A percentile compares a stretch with the other conserved stretches of the same genome.
These are phyloP conservation scores for Tonatia bakeri DNA, from an alignment of 2,113 vertebrate species.

Conservation along the genomic window DNA sequence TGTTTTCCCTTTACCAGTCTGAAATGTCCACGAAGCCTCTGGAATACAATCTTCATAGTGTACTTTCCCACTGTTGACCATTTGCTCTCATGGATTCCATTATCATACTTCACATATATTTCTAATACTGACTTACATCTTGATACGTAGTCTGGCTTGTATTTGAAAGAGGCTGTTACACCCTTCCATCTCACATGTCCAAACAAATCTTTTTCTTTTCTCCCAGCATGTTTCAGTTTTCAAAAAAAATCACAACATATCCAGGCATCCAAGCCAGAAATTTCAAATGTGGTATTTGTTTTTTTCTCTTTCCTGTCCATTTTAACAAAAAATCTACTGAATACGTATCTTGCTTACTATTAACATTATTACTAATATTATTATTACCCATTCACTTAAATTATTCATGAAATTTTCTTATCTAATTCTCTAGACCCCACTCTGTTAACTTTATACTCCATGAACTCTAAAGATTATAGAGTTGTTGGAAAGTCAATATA, in stretches of 20 bases:
- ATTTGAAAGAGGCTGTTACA: not conserved
- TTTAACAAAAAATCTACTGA: not conserved
- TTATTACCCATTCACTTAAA: not conserved
- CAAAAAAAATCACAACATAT: not conserved
- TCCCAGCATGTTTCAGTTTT: not conserved
- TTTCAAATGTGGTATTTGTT: not conserved
- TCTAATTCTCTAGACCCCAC: not conserved
- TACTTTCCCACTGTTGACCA: not conserved
- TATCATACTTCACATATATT: not conserved
- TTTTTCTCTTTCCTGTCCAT: not conserved
- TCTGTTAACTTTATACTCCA: not conserved
- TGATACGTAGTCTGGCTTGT: not conserved
- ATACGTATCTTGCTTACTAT: not conserved
- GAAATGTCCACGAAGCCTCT: not conserved
- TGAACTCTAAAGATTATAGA: not conserved
- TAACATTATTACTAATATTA: not conserved
- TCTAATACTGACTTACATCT: not conserved
- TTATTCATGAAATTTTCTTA: not conserved
- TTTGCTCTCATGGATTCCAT: not conserved
- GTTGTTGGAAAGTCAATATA: not conserved
- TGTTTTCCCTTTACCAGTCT: not conserved
- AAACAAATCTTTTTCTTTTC: not conserved
- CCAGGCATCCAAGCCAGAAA: not conserved
- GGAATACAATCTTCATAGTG: not conserved
- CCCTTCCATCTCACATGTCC: not conserved